These are phyloP conservation scores for Osmerus eperlanus DNA, from an alignment of 2,113 vertebrate species.

Conservation along the genomic window DNA sequence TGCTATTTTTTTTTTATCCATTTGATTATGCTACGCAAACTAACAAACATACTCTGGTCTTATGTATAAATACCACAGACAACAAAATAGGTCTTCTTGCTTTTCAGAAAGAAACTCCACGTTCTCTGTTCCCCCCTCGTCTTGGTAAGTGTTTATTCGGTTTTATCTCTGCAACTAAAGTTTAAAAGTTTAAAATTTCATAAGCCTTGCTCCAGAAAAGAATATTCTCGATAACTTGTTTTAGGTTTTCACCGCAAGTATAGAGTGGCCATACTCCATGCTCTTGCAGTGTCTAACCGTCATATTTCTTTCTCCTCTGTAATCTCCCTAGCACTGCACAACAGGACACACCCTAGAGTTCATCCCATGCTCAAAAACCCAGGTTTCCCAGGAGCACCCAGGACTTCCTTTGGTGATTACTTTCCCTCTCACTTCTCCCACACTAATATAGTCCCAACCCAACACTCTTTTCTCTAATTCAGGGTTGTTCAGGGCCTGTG, in stretches of 20 bases:
- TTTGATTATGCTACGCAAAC: neutral
- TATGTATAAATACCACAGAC: neutral
- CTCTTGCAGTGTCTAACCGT: no score
- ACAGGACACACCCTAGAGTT: slow-evolving; percentile 48
- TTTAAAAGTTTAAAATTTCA: neutral
- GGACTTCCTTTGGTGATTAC: slow-evolving; percentile 66
- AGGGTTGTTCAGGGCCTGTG: neutral
- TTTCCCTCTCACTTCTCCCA: slow-evolving; percentile 7
- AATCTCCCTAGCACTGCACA: slow-evolving; percentile 55
- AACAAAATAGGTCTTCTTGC: slow-evolving; percentile 11
- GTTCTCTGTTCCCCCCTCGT: slow-evolving; percentile 50
- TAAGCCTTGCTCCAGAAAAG: no score
- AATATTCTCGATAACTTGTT: no score
- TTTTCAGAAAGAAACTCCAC: slow-evolving; percentile 56
- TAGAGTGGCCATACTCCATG: no score
- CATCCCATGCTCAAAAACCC: slow-evolving; percentile 35
- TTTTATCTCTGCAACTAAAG: neutral
- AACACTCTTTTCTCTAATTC: neutral
- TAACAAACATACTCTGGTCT: neutral
- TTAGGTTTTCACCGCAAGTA: no score
- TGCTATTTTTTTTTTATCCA: neutral
- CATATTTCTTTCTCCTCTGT: neutral
- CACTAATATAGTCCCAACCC: neutral
- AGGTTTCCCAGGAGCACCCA: slow-evolving; percentile 53
- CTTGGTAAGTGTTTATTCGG: slow-evolving; percentile 52